Evolutionary conservation across 2,113 vertebrate species (phyloP), one percentile per base, ranked within the genome.

Genomic region (Daubentonia madagascariensis): DNA sequence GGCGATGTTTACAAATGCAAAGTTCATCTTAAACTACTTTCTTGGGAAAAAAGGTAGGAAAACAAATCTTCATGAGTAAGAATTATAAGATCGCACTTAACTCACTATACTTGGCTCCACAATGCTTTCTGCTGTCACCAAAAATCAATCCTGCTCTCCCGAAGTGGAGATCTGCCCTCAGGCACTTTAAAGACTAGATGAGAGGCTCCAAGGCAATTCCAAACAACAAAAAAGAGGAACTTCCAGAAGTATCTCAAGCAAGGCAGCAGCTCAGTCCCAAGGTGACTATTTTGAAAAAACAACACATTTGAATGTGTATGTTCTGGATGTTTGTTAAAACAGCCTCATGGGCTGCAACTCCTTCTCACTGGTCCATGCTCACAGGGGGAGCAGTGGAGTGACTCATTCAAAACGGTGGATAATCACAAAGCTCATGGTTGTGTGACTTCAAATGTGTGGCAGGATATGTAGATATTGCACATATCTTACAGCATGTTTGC

Each of bases 21-120:
- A 97, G 67, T 96, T 96, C 78, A 65, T 59, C 87, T 86, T 78
- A 23, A 61, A 57, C 73, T 65, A 37, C 30, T 79, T 94, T 72
- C n/a, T 67, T 52, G 6, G 73, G 0, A 22, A 59, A n/a, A 35
- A 37, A 89, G 67, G 28, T 76, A 63, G 85, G 63, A 75, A 93
- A 97, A 95, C 95, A 95, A 89, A 92, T 81, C 50, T 86, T 87
- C n/a, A 59, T 86, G 68, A 90, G 75, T 85, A 76, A 96, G 94
- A 95, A 80, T 59, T 70, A 43, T 20, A 68, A 52, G 78, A 3
- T 57, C 3, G 5, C 65, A n/a, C 45, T 92, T 70, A 59, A 81
- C 73, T 95, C 88, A 63, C 72, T 78, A 40, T 1, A 2, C 78
- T 78, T n/a, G 72, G 18, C 63, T 76, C 70, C 25, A n/a, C 13